phyloP scores from a whole-genome alignment of 2,888 invertebrate genomes.

The Strigamia maritima region DNA sequence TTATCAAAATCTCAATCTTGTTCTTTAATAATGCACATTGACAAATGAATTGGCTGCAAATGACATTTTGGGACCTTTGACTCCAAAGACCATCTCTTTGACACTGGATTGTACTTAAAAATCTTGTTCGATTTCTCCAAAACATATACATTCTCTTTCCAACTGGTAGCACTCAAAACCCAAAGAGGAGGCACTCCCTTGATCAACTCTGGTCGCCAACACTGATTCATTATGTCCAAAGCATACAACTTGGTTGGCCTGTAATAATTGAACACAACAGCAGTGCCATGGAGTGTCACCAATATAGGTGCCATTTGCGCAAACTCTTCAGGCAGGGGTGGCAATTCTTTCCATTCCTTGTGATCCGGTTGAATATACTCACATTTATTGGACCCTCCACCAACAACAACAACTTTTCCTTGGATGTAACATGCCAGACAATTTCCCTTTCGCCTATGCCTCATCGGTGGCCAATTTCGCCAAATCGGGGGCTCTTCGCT shows the following conservation, averaged over 20 bases:
- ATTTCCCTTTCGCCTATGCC: not conserved
- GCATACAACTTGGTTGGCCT: not conserved
- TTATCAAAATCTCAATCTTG: not conserved
- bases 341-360: not conserved
- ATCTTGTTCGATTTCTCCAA: not conserved
- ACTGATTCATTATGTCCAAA: not conserved
- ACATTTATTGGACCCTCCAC: slow-evolving; percentile 15
- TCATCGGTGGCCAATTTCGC: not conserved
- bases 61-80: not conserved
- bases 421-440: not conserved
- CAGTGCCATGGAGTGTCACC: not conserved
- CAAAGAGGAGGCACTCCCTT: not conserved
- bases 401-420: not conserved
- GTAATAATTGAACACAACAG: slow-evolving; percentile 6
- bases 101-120: not conserved
- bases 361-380: not conserved
- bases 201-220: not conserved
- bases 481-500: not conserved
- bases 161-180: slow-evolving; percentile 15
- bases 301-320: not conserved
- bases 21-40: not conserved
- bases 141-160: not conserved
- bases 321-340: slow-evolving; percentile 15
- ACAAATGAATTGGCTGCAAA: slow-evolving; percentile 21
- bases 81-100: not conserved